phyloP scores from a whole-genome alignment of 1,140 invertebrate species.

The Drosophila elegans region DNA sequence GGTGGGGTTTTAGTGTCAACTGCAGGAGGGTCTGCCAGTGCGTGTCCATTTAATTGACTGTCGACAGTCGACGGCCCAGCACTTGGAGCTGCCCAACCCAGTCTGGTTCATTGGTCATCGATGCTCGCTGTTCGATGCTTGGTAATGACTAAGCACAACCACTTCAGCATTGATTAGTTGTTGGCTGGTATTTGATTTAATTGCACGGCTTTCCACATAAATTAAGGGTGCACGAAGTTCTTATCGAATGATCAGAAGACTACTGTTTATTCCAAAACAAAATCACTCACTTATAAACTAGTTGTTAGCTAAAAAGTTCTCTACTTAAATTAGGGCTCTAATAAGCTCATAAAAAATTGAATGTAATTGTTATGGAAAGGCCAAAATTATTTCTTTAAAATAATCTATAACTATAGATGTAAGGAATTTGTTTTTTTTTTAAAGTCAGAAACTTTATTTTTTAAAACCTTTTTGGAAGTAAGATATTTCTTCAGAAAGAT shows the following conservation, averaged over 20 bases:
- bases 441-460: too few species aligned
- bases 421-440: too few species aligned
- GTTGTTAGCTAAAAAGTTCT: background rate
- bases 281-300: background rate
- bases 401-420: too few species aligned
- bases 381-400: too few species aligned
- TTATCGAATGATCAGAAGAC: background rate
- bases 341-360: too few species aligned
- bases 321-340: too few species aligned
- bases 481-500: too few species aligned
- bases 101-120: constrained; percentile 33
- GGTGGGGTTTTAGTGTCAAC: constrained; percentile 68
- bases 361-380: too few species aligned
- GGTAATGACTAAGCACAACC: constrained; percentile 63
- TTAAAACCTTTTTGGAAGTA: too few species aligned
- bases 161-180: constrained; percentile 74
- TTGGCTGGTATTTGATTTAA: constrained; percentile 16
- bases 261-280: background rate
- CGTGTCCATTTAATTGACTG: constrained; percentile 82
- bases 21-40: constrained; percentile 49
- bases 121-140: constrained; percentile 23
- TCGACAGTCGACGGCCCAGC: constrained; percentile 75
- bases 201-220: constrained; percentile 15
- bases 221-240: constrained; percentile 13
- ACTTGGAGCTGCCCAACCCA: constrained; percentile 64